These are phyloP conservation scores for Sesia bembeciformis DNA, from an alignment of 2,888 invertebrate genomes.

Conservation along the genomic window DNA sequence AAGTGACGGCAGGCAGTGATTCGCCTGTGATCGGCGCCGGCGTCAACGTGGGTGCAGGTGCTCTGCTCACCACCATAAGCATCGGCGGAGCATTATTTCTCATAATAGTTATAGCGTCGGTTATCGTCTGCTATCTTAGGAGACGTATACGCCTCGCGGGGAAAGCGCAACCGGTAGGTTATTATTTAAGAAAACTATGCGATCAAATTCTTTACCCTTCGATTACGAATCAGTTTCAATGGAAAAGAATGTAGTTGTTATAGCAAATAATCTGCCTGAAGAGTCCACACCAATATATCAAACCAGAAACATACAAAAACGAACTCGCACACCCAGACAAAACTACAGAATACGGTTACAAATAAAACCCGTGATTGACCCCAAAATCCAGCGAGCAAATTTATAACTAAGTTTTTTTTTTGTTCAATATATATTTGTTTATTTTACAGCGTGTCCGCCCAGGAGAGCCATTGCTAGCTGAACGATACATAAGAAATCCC, in stretches of 20 bases:
- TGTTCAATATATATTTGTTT: slow-evolving; percentile 2
- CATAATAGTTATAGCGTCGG: slow-evolving; percentile 23
- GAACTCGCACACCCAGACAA: too few species aligned
- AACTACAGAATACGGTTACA: too few species aligned
- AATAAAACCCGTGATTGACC: too few species aligned
- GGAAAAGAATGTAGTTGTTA: too few species aligned
- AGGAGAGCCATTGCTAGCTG: slow-evolving; percentile 79
- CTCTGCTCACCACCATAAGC: slow-evolving; percentile 32
- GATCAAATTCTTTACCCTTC: too few species aligned
- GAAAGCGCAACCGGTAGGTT: slow-evolving; percentile 57
- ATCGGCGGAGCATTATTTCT: slow-evolving; percentile 40
- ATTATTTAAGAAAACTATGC: too few species aligned
- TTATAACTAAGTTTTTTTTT: too few species aligned
- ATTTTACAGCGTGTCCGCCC: slow-evolving; percentile 67
- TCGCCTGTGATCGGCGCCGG: slow-evolving; percentile 26
- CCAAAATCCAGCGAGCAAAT: too few species aligned
- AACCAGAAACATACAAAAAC: too few species aligned
- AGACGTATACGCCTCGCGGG: slow-evolving; percentile 49
- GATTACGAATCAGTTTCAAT: too few species aligned
- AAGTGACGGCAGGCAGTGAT: slow-evolving; percentile 32
- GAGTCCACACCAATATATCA: too few species aligned
- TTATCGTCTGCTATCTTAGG: slow-evolving; percentile 43
- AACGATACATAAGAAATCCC: slow-evolving; percentile 84
- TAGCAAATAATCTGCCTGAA: too few species aligned
- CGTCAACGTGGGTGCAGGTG: slow-evolving; percentile 25